phyloP scores from a whole-genome alignment of 2,113 vertebrate species.

The Sander vitreus region DNA sequence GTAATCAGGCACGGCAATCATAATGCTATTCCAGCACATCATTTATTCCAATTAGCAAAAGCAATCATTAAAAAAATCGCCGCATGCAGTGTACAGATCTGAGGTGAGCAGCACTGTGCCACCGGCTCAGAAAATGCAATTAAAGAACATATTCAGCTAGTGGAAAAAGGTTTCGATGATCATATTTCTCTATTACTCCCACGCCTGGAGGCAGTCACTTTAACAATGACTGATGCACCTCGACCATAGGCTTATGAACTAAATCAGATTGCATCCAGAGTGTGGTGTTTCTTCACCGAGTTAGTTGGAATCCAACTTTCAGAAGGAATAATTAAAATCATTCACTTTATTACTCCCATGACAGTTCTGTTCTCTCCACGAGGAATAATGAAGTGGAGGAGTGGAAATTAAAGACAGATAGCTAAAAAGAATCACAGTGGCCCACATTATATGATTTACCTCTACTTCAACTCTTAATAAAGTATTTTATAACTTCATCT shows the following conservation, averaged over 20 bases:
- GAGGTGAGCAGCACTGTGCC: slow-evolving; percentile 7
- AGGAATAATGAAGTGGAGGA: background rate
- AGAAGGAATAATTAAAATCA: slow-evolving; percentile 28
- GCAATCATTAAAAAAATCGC: slow-evolving; percentile 25
- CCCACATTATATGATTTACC: background rate
- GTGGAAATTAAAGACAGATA: background rate
- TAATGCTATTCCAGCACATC: slow-evolving; percentile 55
- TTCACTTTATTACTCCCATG: slow-evolving; percentile 17
- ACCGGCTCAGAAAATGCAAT: slow-evolving; percentile 52
- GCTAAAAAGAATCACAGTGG: background rate
- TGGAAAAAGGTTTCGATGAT: slow-evolving; percentile 57
- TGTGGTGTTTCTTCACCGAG: slow-evolving; percentile 64
- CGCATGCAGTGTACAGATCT: background rate
- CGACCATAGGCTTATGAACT: slow-evolving; percentile 43
- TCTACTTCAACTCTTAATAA: background rate
- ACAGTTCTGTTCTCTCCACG: background rate
- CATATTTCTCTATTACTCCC: slow-evolving; percentile 73
- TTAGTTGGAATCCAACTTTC: slow-evolving; percentile 47
- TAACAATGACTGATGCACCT: slow-evolving; percentile 72
- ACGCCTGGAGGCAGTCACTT: slow-evolving; percentile 58
- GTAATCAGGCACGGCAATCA: slow-evolving; percentile 21
- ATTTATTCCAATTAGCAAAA: slow-evolving; percentile 69
- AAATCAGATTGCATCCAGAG: slow-evolving; percentile 40
- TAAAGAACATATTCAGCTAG: slow-evolving; percentile 60
- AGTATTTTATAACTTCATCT: background rate